phyloP scores from a whole-genome alignment of 2,888 invertebrate species.

The Sialis lutaria region DNA sequence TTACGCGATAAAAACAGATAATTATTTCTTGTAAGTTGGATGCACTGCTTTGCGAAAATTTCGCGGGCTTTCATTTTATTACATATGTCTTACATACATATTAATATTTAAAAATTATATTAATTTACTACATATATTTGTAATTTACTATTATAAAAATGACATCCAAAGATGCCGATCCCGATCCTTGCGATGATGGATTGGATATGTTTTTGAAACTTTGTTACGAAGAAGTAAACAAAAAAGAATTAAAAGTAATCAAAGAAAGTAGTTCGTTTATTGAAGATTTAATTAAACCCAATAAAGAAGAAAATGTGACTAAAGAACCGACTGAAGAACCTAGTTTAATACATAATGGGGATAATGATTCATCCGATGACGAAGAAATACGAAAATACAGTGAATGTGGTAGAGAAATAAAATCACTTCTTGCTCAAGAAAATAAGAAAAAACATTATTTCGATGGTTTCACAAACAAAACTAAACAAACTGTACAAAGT shows the following conservation, averaged over 20 bases:
- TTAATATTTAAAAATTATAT: no score
- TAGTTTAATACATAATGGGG: slow-evolving; percentile 34
- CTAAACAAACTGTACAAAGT: neutral
- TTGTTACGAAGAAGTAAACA: neutral
- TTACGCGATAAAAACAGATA: no score
- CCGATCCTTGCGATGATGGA: neutral
- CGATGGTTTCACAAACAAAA: neutral
- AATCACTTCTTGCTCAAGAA: slow-evolving; percentile 25
- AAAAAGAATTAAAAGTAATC: neutral
- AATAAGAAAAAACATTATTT: neutral
- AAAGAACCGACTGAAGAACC: slow-evolving; percentile 2
- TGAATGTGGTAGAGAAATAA: slow-evolving; percentile 50
- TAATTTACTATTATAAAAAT: no score
- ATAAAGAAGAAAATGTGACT: neutral
- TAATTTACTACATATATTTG: no score
- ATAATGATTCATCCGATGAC: slow-evolving; percentile 66
- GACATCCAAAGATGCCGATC: neutral
- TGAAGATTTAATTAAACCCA: neutral
- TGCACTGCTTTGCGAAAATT: no score
- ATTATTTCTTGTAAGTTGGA: no score
- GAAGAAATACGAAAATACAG: slow-evolving; percentile 60
- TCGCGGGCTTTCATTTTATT: no score
- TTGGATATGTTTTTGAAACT: neutral
- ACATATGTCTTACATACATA: no score
- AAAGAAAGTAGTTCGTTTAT: neutral